Evolutionary conservation across 2,113 vertebrate species (phyloP).

Genomic region (Herpailurus yagouaroundi): DNA sequence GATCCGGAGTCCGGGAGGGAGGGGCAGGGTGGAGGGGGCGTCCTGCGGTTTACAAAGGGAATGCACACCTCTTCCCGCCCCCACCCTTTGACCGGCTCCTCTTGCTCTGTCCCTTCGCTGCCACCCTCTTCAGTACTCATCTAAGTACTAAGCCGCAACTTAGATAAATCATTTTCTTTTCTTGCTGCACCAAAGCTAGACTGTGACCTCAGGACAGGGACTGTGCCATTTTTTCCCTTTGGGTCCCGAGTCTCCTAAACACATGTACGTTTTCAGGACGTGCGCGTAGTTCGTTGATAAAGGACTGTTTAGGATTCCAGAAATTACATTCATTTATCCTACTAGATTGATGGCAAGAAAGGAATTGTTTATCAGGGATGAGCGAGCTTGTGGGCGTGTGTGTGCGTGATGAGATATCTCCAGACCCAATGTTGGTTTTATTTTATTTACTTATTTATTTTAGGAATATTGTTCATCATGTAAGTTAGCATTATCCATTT

Average conservation of each 20-base stretch:
- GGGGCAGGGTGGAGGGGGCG: neutral
- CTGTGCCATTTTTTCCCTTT: neutral
- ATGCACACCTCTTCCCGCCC: neutral
- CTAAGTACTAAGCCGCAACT: no score
- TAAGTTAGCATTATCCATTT: neutral
- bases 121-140: neutral
- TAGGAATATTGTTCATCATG: neutral
- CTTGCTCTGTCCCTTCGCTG: neutral
- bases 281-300: neutral
- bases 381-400: rapidly evolving
- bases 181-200: neutral
- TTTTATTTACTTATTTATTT: neutral
- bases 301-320: neutral
- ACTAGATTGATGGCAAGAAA: neutral
- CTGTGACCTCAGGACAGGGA: neutral
- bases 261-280: neutral
- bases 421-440: neutral
- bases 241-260: neutral
- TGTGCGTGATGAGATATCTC: neutral
- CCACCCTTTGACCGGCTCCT: neutral
- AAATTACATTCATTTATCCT: neutral
- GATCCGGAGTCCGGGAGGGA: neutral
- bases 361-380: neutral
- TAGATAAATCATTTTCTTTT: neutral
- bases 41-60: neutral